These are phyloP conservation scores for Dryobotodes eremita DNA, from an alignment of 2,888 invertebrate species.

Conservation along the genomic window DNA sequence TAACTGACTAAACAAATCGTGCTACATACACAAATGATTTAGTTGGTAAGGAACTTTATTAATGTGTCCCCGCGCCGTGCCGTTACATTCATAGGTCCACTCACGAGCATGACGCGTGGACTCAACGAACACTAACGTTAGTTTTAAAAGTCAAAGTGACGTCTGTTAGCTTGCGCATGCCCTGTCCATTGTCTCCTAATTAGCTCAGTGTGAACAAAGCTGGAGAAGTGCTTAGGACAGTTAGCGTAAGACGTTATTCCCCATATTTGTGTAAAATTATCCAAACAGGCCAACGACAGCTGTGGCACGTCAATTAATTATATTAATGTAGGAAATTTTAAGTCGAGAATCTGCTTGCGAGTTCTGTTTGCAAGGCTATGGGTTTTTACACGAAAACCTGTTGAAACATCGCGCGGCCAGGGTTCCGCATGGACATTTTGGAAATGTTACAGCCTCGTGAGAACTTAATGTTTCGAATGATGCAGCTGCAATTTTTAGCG, in stretches of 20 bases:
- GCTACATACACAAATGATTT: constrained; percentile 8
- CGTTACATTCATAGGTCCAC: constrained; percentile 17
- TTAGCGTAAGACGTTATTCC: constrained; percentile 43
- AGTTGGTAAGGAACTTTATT: constrained; percentile 1
- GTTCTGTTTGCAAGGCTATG: constrained; percentile 62
- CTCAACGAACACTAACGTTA: constrained; percentile 14
- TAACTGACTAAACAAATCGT: neutral
- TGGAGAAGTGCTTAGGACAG: constrained; percentile 16
- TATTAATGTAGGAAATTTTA: constrained; percentile 54
- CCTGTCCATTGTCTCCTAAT: constrained; percentile 47
- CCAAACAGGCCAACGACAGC: constrained; percentile 51
- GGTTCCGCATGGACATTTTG: constrained; percentile 51
- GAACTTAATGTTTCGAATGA: constrained; percentile 21
- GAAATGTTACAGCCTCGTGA: constrained; percentile 17
- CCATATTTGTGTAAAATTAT: constrained; percentile 44
- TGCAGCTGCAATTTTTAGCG: constrained; percentile 37
- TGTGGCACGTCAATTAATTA: constrained; percentile 54
- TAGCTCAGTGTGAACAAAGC: constrained; percentile 25
- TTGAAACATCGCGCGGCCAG: constrained; percentile 57
- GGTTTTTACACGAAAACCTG: constrained; percentile 69
- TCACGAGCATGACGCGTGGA: constrained; percentile 30
- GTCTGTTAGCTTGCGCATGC: constrained; percentile 38
- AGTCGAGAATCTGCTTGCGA: constrained; percentile 44
- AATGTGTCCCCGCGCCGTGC: neutral
- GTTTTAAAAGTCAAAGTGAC: constrained; percentile 53